Conservation (phyloP, 2,888 invertebrate genomes). For the Blastobasis lacticolella region DNA sequence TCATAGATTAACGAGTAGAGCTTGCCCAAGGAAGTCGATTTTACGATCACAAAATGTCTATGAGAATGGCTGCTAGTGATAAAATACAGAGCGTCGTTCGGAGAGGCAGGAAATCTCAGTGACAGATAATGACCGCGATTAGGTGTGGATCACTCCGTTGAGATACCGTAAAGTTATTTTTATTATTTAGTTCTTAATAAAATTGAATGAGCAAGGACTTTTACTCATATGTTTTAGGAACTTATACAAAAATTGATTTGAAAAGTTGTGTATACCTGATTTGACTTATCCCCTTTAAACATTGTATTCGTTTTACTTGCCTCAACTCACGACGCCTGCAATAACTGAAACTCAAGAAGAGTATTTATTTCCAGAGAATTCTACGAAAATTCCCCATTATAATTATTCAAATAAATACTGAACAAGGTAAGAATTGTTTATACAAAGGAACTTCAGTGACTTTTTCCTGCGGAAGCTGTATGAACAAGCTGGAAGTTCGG, state of each 20-base stretch:
- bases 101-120: conserved; percentile 30
- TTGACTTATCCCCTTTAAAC: too few species aligned
- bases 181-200: background rate
- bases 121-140: conserved; percentile 32
- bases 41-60: conserved; percentile 15
- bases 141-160: conserved; percentile 16
- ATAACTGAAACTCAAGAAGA: too few species aligned
- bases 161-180: conserved; percentile 4
- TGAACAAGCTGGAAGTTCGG: background rate
- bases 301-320: too few species aligned
- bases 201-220: too few species aligned
- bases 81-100: conserved; percentile 10
- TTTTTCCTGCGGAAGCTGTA: background rate
- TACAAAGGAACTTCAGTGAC: background rate
- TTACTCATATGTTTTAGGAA: too few species aligned
- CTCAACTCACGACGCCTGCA: too few species aligned
- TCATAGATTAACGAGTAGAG: conserved; percentile 7
- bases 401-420: too few species aligned
- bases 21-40: conserved; percentile 8
- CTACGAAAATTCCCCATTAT: too few species aligned
- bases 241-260: too few species aligned
- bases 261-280: too few species aligned
- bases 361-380: too few species aligned
- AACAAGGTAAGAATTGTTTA: too few species aligned
- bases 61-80: conserved; percentile 23